These are phyloP conservation scores for Andrena bicolor DNA, from an alignment of 2,888 invertebrate genomes.

Conservation along the genomic window DNA sequence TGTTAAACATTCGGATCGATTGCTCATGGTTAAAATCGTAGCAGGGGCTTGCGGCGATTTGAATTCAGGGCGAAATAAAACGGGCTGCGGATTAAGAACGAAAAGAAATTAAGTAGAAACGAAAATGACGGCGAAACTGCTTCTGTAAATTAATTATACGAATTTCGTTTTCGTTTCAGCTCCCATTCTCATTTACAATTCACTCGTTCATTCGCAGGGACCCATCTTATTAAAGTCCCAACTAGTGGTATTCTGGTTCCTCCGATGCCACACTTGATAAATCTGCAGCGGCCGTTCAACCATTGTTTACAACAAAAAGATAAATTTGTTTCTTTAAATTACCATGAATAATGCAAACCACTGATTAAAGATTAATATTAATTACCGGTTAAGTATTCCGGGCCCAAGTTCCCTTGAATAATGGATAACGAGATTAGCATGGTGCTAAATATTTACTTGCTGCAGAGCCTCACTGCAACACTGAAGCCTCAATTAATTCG, in stretches of 20 bases:
- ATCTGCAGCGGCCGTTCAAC: not conserved
- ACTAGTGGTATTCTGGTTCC: not conserved
- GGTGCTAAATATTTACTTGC: conserved; percentile 6
- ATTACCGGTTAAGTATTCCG: not conserved
- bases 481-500: no score
- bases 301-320: conserved; percentile 1
- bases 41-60: not conserved
- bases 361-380: conserved; percentile 13
- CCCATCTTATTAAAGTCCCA: not conserved
- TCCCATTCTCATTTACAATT: not conserved
- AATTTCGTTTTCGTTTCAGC: not conserved
- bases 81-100: not conserved
- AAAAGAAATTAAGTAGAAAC: not conserved
- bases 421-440: conserved; percentile 2
- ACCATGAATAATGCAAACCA: conserved; percentile 6
- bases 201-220: not conserved
- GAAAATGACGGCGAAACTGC: not conserved
- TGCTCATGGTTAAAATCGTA: not conserved
- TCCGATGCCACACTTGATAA: not conserved
- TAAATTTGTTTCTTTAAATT: conserved; percentile 4
- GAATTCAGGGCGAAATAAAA: conserved; percentile 14
- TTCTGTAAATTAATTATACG: not conserved
- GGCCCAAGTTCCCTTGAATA: not conserved
- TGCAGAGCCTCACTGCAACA: not conserved
- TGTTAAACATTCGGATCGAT: no score